Conservation (phyloP, 2,113 vertebrate species). For the Hoplias malabaricus region DNA sequence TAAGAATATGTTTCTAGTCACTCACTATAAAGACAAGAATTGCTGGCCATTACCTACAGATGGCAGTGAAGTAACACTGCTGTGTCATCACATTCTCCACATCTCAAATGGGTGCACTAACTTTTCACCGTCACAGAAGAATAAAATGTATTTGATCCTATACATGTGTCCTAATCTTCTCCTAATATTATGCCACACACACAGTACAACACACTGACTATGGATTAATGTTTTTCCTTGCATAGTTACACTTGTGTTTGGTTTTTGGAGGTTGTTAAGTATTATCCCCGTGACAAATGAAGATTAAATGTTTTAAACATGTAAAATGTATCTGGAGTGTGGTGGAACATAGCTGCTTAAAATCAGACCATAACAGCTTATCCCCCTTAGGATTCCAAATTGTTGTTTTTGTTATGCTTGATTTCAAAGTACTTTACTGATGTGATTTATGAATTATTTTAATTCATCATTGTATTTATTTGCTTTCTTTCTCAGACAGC, state of each 20-base stretch:
- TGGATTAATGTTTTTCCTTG: no score
- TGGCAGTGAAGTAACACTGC: background rate
- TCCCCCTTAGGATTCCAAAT: no score
- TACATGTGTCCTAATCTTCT: no score
- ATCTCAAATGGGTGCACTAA: background rate
- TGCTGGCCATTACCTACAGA: constrained; percentile 13
- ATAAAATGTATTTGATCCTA: background rate
- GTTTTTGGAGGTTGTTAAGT: background rate
- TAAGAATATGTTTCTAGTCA: no score
- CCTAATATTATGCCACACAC: no score
- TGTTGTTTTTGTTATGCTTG: no score
- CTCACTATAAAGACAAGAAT: no score
- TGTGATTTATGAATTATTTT: no score
- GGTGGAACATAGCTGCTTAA: background rate
- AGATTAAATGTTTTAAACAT: background rate
- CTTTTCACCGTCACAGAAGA: background rate
- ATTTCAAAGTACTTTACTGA: no score
- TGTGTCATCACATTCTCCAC: background rate
- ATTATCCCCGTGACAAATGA: background rate
- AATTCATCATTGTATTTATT: no score
- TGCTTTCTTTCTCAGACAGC: no score
- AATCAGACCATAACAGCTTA: background rate
- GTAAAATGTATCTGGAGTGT: background rate
- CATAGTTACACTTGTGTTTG: background rate
- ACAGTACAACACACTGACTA: no score